Evolutionary conservation across 1,140 invertebrate genomes (phyloP).

Genomic region (Aphidius gifuensis): DNA sequence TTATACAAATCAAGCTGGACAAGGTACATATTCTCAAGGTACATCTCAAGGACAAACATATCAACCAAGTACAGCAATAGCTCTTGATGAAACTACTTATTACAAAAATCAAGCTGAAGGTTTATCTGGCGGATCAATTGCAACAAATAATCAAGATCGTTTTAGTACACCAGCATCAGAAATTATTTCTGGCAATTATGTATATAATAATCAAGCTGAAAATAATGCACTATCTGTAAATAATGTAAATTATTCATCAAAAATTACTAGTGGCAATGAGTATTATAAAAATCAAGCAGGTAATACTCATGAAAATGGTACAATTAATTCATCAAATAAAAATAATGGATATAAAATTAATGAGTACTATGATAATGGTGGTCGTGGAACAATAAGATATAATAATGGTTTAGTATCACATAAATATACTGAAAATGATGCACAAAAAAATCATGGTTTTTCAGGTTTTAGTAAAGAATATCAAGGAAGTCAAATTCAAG

Average conservation of each 20-base stretch:
- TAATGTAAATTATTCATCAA: constrained; percentile 8
- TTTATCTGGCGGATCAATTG: neutral
- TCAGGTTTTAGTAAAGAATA: constrained; percentile 3
- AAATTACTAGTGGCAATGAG: constrained; percentile 4
- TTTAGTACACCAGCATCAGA: neutral
- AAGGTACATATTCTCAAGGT: neutral
- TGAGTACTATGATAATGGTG: constrained; percentile 42
- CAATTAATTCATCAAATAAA: neutral
- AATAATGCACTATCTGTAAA: neutral
- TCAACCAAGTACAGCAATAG: neutral
- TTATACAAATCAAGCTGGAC: constrained; percentile 13
- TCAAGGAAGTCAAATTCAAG: constrained; percentile 17
- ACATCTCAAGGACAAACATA: neutral
- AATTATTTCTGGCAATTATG: neutral
- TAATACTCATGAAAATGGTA: constrained; percentile 1
- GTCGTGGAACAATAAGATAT: constrained; percentile 37
- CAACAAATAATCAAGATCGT: neutral
- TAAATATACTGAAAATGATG: constrained; percentile 34
- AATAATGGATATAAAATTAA: constrained; percentile 35
- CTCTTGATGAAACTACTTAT: neutral
- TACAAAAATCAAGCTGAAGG: neutral
- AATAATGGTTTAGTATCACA: constrained; percentile 37
- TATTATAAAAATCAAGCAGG: constrained; percentile 18
- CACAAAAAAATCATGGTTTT: constrained; percentile 17
- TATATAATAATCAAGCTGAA: neutral